phyloP scores from a whole-genome alignment of 2,888 invertebrate genomes.

The Pardosa pseudoannulata region DNA sequence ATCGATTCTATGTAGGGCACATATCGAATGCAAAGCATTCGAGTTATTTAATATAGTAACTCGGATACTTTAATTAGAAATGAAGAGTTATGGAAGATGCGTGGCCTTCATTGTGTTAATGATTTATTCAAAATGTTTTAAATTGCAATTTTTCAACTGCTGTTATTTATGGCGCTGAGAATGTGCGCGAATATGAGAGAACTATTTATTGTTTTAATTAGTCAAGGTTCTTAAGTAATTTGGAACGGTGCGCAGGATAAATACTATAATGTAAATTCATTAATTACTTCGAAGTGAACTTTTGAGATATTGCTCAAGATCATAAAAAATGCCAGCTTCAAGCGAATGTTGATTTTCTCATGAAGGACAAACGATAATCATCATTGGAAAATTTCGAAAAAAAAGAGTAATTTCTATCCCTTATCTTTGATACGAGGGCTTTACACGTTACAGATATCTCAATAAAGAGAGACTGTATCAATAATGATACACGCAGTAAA shows the following conservation, averaged over 20 bases:
- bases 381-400: too few species aligned
- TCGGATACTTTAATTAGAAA: constrained; percentile 15
- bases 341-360: too few species aligned
- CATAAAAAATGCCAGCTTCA: too few species aligned
- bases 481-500: too few species aligned
- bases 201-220: constrained; percentile 9
- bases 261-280: background rate
- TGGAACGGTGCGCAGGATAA: background rate
- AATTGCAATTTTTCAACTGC: background rate
- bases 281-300: background rate
- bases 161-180: background rate
- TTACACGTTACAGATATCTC: too few species aligned
- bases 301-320: too few species aligned
- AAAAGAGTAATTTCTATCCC: too few species aligned
- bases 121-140: background rate
- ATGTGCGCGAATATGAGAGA: background rate
- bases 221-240: background rate
- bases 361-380: too few species aligned
- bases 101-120: background rate
- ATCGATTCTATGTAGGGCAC: background rate
- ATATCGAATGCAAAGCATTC: constrained; percentile 6
- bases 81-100: background rate
- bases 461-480: too few species aligned
- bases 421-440: too few species aligned
- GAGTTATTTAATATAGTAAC: constrained; percentile 15